phyloP scores from a whole-genome alignment of 2,888 invertebrate species.

The Agrochola macilenta region DNA sequence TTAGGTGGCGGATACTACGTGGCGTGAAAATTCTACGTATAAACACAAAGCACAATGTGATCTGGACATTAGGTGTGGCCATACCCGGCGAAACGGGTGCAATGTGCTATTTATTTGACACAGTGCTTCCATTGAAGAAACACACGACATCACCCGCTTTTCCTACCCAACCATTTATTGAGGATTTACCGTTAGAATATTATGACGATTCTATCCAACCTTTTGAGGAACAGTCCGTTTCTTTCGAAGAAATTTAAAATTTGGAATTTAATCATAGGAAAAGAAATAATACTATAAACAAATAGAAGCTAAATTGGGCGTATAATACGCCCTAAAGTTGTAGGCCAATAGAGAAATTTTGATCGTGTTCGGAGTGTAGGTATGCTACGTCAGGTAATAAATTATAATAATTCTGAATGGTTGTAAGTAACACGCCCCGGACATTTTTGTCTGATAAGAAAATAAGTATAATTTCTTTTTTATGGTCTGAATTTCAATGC shows the following conservation, averaged over 20 bases:
- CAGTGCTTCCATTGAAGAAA: slow-evolving; percentile 92
- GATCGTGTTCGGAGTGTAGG: background rate
- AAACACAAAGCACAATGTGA: slow-evolving; percentile 97
- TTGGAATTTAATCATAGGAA: background rate
- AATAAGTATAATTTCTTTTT: background rate
- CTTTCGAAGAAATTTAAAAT: slow-evolving; percentile 87
- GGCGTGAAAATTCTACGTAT: slow-evolving; percentile 96
- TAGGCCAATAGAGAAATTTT: background rate
- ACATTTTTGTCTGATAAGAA: background rate
- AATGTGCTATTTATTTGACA: slow-evolving; percentile 95
- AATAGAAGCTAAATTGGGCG: slow-evolving; percentile 15
- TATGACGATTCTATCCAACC: slow-evolving; percentile 94
- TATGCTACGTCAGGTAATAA: background rate
- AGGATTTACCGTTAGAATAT: slow-evolving; percentile 93
- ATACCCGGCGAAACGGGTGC: slow-evolving; percentile 96
- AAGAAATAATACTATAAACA: background rate
- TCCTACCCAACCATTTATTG: slow-evolving; percentile 94
- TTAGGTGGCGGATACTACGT: slow-evolving; percentile 90
- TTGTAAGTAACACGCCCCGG: background rate
- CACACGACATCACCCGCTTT: slow-evolving; percentile 92
- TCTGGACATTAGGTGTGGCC: slow-evolving; percentile 96
- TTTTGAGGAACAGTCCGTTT: slow-evolving; percentile 93
- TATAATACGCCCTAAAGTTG: background rate
- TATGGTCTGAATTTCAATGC: background rate
- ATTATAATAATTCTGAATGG: background rate